Conservation (phyloP, 2,888 invertebrate species). For the Sinhomidia bicolor region DNA sequence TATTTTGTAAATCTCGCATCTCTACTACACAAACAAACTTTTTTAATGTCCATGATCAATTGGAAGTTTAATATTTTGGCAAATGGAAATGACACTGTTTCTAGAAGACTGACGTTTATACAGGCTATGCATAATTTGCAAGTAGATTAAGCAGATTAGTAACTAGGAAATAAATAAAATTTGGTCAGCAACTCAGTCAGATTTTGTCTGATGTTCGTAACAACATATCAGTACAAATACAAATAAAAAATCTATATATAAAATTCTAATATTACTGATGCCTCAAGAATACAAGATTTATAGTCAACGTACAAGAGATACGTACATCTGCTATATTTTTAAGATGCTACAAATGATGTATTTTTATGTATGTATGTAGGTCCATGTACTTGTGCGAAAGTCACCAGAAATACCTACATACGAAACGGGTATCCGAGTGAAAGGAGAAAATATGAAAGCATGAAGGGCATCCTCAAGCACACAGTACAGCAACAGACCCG, state of each 20-base stretch:
- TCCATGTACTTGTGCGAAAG: constrained; percentile 22
- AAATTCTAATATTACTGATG: background rate
- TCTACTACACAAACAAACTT: too few species aligned
- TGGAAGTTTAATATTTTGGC: too few species aligned
- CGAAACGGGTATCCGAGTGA: constrained; percentile 33
- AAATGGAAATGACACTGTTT: background rate
- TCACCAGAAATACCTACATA: constrained; percentile 14
- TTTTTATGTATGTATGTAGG: background rate
- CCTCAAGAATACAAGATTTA: background rate
- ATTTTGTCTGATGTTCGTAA: background rate
- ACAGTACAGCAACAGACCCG: background rate
- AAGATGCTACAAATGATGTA: background rate
- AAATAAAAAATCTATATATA: too few species aligned
- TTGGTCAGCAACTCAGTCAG: constrained; percentile 6
- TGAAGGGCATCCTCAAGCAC: constrained; percentile 51
- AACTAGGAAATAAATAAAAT: background rate
- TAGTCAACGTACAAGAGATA: background rate
- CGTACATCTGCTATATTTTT: constrained; percentile 23
- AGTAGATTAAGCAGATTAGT: background rate
- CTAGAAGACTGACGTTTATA: background rate
- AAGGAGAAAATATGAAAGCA: constrained; percentile 26
- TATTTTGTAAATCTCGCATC: too few species aligned
- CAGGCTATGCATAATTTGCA: background rate
- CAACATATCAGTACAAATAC: too few species aligned
- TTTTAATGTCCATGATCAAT: too few species aligned